Evolutionary conservation across 1,140 invertebrate genomes (phyloP).

Genomic region (Mercenaria mercenaria): DNA sequence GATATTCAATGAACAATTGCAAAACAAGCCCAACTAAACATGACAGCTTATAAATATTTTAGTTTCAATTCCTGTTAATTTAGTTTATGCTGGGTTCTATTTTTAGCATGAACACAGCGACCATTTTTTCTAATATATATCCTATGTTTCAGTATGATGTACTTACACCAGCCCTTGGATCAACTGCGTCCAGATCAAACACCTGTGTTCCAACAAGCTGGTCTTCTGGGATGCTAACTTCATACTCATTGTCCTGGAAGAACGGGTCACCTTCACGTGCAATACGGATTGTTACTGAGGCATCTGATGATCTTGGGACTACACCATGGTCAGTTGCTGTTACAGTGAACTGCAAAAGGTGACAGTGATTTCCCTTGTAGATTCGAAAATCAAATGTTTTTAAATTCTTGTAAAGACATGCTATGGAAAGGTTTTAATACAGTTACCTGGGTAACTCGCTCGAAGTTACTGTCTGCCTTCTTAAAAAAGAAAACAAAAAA

Average conservation of each 20-base stretch:
- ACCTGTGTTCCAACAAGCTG: slow-evolving; percentile 50
- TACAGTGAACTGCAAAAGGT: slow-evolving; percentile 70
- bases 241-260: slow-evolving; percentile 65
- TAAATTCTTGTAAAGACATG: background rate
- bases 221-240: slow-evolving; percentile 61
- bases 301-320: slow-evolving; percentile 57
- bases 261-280: slow-evolving; percentile 62
- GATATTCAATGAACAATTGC: no score
- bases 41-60: no score
- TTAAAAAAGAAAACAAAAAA: no score
- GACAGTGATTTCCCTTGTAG: background rate
- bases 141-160: no score
- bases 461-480: no score
- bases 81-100: no score
- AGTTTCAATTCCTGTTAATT: no score
- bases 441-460: no score
- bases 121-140: no score
- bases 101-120: no score
- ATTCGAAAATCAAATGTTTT: background rate
- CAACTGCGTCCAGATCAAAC: slow-evolving; percentile 66
- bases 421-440: no score
- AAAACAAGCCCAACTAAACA: no score
- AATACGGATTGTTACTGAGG: slow-evolving; percentile 69
- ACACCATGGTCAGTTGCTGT: slow-evolving; percentile 70
- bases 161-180: slow-evolving; percentile 69